phyloP scores from a whole-genome alignment of 2,113 vertebrate species.

The Cyprinodon brontotheroides region DNA sequence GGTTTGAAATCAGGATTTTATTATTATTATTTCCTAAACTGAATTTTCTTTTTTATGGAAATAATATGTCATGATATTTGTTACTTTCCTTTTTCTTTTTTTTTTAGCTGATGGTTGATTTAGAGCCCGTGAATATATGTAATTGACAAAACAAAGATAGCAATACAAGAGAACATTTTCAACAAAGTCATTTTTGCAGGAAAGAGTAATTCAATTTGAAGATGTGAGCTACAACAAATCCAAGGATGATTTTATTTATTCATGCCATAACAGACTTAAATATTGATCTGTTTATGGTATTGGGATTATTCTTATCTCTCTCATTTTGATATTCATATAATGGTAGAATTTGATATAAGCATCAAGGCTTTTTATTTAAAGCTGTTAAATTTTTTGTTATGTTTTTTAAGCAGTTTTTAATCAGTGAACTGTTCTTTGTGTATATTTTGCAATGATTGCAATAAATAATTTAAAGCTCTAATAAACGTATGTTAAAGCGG shows the following conservation, averaged over 20 bases:
- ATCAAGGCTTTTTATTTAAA: background rate
- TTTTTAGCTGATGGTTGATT: background rate
- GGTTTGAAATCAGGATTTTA: background rate
- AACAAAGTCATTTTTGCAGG: background rate
- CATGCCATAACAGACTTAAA: background rate
- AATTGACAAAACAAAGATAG: background rate
- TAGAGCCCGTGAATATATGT: background rate
- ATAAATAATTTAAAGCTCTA: background rate
- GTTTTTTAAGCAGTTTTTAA: conserved; percentile 18
- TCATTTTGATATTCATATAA: background rate
- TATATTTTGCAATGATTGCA: background rate
- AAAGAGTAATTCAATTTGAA: background rate
- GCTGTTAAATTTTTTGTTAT: background rate
- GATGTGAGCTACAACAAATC: background rate
- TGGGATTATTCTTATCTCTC: background rate
- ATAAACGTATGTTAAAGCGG: background rate
- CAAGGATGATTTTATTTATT: background rate
- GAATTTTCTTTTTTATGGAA: background rate
- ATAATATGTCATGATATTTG: background rate
- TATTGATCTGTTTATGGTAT: background rate
- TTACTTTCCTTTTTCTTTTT: background rate
- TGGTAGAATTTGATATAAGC: background rate
- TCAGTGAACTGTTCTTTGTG: background rate
- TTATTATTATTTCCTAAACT: background rate
- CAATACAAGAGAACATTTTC: too few species aligned